A percentile compares a stretch with the other conserved stretches of the same genome.
phyloP scores from a whole-genome alignment of 2,888 invertebrate species.

The Cactoblastis cactorum region DNA sequence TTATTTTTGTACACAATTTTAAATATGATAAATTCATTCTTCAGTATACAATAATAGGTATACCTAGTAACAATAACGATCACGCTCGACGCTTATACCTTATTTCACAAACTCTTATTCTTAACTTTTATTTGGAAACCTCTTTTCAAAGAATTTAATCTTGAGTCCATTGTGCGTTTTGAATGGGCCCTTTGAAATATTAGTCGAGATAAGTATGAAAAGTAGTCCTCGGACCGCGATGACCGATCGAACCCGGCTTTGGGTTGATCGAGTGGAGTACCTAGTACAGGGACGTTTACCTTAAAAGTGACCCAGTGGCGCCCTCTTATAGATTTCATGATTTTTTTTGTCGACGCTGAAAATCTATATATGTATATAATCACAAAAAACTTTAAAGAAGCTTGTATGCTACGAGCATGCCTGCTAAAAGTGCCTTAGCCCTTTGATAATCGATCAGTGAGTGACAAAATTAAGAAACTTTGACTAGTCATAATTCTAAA shows the following conservation, averaged over 20 bases:
- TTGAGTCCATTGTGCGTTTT: constrained; percentile 32
- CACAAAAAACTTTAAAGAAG: too few species aligned
- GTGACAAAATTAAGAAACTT: too few species aligned
- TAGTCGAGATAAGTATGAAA: constrained; percentile 25
- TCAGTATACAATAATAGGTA: neutral
- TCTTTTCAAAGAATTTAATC: constrained; percentile 44
- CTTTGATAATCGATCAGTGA: too few species aligned
- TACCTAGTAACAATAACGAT: neutral
- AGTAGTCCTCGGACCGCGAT: constrained; percentile 19
- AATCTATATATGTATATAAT: too few species aligned
- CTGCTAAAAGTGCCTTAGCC: too few species aligned
- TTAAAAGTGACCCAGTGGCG: too few species aligned
- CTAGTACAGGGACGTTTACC: neutral
- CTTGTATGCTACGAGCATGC: too few species aligned
- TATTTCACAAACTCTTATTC: constrained; percentile 18
- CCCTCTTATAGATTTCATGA: too few species aligned
- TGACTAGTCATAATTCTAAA: too few species aligned
- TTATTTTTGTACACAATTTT: neutral
- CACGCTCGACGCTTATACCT: constrained; percentile 14
- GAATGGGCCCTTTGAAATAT: constrained; percentile 28
- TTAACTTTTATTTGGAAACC: constrained; percentile 34
- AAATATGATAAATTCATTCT: neutral
- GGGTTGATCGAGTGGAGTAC: neutral
- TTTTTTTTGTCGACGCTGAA: too few species aligned
- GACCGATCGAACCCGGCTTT: constrained; percentile 17